Percentiles rank a stretch among this genome's conserved stretches.
These are phyloP conservation scores for Ichneumoninae sp. DNA, from an alignment of 2,888 invertebrate species.

Conservation along the genomic window DNA sequence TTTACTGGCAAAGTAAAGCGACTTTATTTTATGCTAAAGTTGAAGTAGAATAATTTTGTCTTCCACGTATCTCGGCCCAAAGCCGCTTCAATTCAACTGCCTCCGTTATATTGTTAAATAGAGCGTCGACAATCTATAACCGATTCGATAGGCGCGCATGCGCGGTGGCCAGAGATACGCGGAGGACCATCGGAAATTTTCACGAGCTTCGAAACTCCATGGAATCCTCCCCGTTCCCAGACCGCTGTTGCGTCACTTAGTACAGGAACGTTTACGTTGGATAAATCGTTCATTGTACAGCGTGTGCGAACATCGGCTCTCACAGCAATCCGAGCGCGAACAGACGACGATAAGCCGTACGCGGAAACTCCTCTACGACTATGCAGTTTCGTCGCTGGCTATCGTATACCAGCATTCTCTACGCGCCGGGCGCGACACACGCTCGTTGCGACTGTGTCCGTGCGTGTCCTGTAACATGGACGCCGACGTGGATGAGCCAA, in stretches of 20 bases:
- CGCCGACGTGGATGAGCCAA: constrained; percentile 7
- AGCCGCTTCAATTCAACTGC: constrained; percentile 25
- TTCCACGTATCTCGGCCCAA: neutral
- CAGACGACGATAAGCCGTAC: constrained; percentile 35
- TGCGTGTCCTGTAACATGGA: constrained; percentile 36
- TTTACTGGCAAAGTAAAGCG: too few species aligned
- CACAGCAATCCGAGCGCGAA: neutral
- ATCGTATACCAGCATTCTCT: constrained; percentile 1
- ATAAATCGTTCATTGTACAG: constrained; percentile 5
- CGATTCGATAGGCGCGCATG: constrained; percentile 67
- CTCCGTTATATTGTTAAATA: constrained; percentile 54
- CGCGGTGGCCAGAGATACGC: constrained; percentile 35
- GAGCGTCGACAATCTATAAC: constrained; percentile 69
- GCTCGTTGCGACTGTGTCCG: neutral
- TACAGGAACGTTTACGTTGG: neutral
- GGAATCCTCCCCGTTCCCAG: neutral
- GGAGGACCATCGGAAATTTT: constrained; percentile 36
- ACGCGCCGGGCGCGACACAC: neutral
- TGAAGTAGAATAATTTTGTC: too few species aligned
- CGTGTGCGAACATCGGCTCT: neutral
- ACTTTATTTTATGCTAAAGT: too few species aligned
- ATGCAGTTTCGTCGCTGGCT: constrained; percentile 17
- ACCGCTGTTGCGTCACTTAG: neutral
- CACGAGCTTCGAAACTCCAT: neutral
- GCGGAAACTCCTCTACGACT: constrained; percentile 22